These are phyloP conservation scores for Caenorhabditis briggsae DNA, from an alignment of 1,140 invertebrate species.

Conservation along the genomic window DNA sequence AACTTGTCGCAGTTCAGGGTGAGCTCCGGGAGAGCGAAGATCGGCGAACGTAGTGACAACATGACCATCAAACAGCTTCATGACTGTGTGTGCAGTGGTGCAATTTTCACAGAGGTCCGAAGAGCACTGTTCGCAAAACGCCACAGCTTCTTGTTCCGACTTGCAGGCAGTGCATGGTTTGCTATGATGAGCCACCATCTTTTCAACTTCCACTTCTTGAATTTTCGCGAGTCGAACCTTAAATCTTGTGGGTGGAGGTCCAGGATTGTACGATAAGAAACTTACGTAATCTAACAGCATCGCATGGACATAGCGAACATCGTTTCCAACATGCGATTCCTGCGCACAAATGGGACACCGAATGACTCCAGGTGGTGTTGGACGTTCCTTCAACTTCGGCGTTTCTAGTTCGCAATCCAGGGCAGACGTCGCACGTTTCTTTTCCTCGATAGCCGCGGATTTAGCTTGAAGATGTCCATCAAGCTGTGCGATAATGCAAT, in stretches of 20 bases:
- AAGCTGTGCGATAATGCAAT: conserved; percentile 76
- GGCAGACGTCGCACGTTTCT: conserved; percentile 10
- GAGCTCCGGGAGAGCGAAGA: conserved; percentile 18
- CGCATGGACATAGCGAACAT: conserved; percentile 73
- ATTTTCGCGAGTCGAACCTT: conserved; percentile 56
- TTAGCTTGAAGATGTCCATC: conserved; percentile 65
- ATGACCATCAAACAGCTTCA: conserved; percentile 80
- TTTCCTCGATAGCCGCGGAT: conserved; percentile 31
- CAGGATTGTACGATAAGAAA: not conserved
- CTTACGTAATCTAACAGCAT: conserved; percentile 73
- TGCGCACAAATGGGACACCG: conserved; percentile 73
- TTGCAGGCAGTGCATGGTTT: conserved; percentile 71
- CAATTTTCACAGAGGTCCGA: conserved; percentile 86
- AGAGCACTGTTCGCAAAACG: conserved; percentile 80
- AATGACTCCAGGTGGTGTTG: conserved; percentile 74
- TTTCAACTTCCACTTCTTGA: conserved; percentile 59
- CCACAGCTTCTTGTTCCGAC: conserved; percentile 84
- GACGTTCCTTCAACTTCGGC: conserved; percentile 58
- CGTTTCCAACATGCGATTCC: conserved; percentile 72
- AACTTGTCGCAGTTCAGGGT: conserved; percentile 44
- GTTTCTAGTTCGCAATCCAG: conserved; percentile 58
- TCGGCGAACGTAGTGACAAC: conserved; percentile 61
- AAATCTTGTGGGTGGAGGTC: not conserved
- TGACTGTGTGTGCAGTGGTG: conserved; percentile 90
- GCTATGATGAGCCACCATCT: conserved; percentile 20